These are phyloP conservation scores for Romanogobio albipinnatus DNA, from an alignment of 2,113 vertebrate species.

Conservation along the genomic window DNA sequence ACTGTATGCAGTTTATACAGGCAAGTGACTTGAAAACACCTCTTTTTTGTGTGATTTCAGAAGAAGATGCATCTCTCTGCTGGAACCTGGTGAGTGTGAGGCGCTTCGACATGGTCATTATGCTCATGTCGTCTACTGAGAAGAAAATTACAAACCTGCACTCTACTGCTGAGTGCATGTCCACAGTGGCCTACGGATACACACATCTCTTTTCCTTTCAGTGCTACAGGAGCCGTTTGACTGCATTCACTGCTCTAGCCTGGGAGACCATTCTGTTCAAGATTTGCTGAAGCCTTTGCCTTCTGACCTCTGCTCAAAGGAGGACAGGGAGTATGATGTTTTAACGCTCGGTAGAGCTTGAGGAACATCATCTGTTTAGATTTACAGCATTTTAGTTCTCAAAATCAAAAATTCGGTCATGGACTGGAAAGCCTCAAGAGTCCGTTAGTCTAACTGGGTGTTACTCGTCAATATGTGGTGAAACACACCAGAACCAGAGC, in stretches of 20 bases:
- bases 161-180: slow-evolving; percentile 66
- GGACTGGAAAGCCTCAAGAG: background rate
- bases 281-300: slow-evolving; percentile 76
- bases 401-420: background rate
- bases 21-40: background rate
- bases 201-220: slow-evolving; percentile 63
- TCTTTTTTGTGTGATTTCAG: slow-evolving; percentile 64
- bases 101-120: slow-evolving; percentile 83
- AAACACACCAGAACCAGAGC: background rate
- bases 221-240: slow-evolving; percentile 82
- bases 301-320: slow-evolving; percentile 63
- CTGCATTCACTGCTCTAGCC: slow-evolving; percentile 77
- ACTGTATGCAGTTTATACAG: background rate
- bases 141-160: no score
- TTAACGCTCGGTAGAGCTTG: background rate
- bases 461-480: background rate
- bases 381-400: background rate
- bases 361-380: background rate
- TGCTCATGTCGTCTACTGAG: slow-evolving; percentile 84
- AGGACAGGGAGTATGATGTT: background rate
- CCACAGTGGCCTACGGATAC: background rate
- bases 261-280: slow-evolving; percentile 72
- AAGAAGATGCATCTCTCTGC: slow-evolving; percentile 78
- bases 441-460: background rate
- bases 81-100: slow-evolving; percentile 83